phyloP scores from a whole-genome alignment of 2,797 vertebrate genomes.

The Astyanax mexicanus region DNA sequence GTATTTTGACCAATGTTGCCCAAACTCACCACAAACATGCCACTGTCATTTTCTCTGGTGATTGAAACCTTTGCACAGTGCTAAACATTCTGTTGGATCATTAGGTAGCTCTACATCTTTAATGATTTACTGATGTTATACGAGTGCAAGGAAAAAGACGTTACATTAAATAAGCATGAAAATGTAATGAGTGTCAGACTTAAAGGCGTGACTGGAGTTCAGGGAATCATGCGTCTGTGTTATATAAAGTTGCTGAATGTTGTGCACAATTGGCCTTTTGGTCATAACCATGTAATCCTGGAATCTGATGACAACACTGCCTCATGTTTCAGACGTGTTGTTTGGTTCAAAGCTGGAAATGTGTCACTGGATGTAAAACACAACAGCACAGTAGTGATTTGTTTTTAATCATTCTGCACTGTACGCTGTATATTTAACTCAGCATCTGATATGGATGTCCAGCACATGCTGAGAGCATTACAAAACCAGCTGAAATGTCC shows the following conservation, averaged over 20 bases:
- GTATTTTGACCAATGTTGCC: too few species aligned
- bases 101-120: too few species aligned
- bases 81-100: too few species aligned
- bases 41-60: too few species aligned
- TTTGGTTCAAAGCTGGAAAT: neutral
- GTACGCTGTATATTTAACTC: neutral
- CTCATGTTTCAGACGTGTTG: neutral
- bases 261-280: neutral
- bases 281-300: neutral
- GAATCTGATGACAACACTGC: neutral
- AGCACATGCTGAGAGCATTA: neutral
- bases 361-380: neutral
- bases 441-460: neutral
- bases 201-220: too few species aligned
- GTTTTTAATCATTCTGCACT: neutral
- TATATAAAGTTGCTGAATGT: neutral
- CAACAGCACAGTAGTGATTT: neutral
- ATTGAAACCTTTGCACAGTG: too few species aligned
- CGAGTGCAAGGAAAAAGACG: too few species aligned
- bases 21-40: too few species aligned
- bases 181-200: too few species aligned
- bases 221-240: too few species aligned
- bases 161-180: too few species aligned
- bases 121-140: too few species aligned
- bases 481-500: neutral